A percentile compares a stretch with the other conserved stretches of the same genome.
These are phyloP conservation scores for Neopelma chrysocephalum DNA, from an alignment of 2,797 vertebrate species.

Conservation along the genomic window DNA sequence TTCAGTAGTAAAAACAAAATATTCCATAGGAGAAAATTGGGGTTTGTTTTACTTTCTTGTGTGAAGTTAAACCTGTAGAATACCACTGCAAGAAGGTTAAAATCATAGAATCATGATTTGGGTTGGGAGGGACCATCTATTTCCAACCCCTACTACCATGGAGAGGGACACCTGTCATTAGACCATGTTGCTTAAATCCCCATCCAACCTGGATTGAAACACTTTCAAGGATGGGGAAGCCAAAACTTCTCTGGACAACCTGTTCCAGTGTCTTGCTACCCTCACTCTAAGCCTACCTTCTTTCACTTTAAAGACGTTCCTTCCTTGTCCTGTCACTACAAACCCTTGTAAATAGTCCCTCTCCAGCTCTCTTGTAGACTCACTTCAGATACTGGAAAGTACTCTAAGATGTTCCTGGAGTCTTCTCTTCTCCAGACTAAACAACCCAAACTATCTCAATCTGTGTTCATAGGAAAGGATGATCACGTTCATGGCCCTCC, in stretches of 20 bases:
- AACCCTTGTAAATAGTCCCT: not conserved
- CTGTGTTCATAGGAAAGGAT: not conserved
- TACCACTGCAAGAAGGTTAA: not conserved
- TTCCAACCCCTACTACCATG: not conserved
- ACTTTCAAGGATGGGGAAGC: not conserved
- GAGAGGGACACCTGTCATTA: not conserved
- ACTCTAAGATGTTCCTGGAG: not conserved
- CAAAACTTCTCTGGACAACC: not conserved
- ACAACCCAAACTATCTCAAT: not conserved
- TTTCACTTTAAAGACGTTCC: not conserved
- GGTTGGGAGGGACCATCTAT: not conserved
- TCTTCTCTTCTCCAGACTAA: not conserved
- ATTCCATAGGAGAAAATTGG: not conserved
- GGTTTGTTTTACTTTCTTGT: not conserved
- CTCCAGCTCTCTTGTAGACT: not conserved
- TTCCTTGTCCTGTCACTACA: not conserved
- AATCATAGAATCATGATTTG: not conserved
- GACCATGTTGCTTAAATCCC: not conserved
- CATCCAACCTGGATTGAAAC: not conserved
- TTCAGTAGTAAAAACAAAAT: not conserved
- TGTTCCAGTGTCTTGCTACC: not conserved
- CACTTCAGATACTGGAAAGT: not conserved
- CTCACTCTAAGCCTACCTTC: not conserved
- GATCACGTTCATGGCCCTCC: not conserved
- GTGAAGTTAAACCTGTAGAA: not conserved